Base-by-base conservation (phyloP, 2,888 invertebrate species). In the Cheilosia impressa region DNA sequence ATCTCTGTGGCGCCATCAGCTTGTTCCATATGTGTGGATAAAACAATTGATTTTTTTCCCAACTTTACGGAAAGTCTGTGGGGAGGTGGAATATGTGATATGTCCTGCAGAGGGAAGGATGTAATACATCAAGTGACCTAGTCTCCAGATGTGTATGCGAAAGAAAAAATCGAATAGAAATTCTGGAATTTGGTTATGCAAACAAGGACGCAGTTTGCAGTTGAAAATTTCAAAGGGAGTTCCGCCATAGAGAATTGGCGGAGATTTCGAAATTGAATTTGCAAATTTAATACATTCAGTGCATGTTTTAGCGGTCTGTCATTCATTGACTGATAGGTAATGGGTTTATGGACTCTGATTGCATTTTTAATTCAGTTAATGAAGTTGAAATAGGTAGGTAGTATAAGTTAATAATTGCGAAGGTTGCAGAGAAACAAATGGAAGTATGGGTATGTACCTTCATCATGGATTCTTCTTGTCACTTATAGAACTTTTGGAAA, bases 61-160 rank as follows among this genome's bases (percentile, higher is more conserved):
- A 17, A 31, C 10, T 76, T 41, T 34, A 6, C 41, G 13, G n/a
- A 50, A 7, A 71, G 27, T 27, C 41, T 24, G 27, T 47, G 47
- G 57, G 41, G 43, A 27, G 22, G 17, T 15, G 7, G 58, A 41
- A 24, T 52, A 43, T 60, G 24, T 38, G 43, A 43, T 15, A 10
- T 60, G 41, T 57, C 41, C 63, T 63, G 47, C 27, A 47, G 34
- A 27, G 38, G 31, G 27, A 55, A 63, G 55, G 47, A 71, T 71
- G 78, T 47, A 57, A 78, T 57, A 41, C 57, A 78, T 71, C 71
- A 78, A 57, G 38, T 57, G 63, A 63, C 71, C 53, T 22, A 76
- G 53, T 62, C 63, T 38, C 9, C 38, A n/a, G 34, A 27, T 47
- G n/a, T 6, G 69, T 17, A 45, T 41, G 38, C 5, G 17, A 22